These are phyloP conservation scores for Enteromius anoplus DNA, from an alignment of 2,797 vertebrate genomes.

Conservation along the genomic window DNA sequence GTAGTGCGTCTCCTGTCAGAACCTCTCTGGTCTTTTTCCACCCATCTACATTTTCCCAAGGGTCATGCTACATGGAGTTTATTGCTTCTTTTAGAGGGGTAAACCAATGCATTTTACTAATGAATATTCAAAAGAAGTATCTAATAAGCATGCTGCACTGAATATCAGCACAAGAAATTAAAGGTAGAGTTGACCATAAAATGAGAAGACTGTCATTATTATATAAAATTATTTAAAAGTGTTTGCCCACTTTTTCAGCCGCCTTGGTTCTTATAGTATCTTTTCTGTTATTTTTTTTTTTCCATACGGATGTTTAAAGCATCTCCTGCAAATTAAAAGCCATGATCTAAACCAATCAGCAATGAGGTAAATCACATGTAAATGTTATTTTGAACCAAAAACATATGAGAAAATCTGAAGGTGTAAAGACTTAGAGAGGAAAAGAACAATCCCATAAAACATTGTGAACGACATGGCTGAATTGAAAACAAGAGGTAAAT, in stretches of 20 bases:
- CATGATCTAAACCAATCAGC: neutral
- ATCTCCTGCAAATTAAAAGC: neutral
- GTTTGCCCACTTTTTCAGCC: neutral
- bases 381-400: neutral
- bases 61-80: conserved; percentile 18
- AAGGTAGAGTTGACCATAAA: neutral
- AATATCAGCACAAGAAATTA: neutral
- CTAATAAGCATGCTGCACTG: neutral
- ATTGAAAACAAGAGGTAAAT: neutral
- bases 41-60: neutral
- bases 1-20: neutral
- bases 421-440: neutral
- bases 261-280: neutral
- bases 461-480: neutral
- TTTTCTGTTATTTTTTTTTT: neutral
- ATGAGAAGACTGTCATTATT: neutral
- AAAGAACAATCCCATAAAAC: neutral
- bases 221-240: neutral
- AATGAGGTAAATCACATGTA: neutral
- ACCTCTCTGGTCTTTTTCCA: conserved; percentile 13
- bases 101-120: neutral
- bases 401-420: neutral
- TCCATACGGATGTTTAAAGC: neutral
- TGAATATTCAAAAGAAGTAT: neutral
- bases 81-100: conserved; percentile 20